Evolutionary conservation across 2,888 invertebrate genomes (phyloP).

Genomic region (Diplolepis rosae): DNA sequence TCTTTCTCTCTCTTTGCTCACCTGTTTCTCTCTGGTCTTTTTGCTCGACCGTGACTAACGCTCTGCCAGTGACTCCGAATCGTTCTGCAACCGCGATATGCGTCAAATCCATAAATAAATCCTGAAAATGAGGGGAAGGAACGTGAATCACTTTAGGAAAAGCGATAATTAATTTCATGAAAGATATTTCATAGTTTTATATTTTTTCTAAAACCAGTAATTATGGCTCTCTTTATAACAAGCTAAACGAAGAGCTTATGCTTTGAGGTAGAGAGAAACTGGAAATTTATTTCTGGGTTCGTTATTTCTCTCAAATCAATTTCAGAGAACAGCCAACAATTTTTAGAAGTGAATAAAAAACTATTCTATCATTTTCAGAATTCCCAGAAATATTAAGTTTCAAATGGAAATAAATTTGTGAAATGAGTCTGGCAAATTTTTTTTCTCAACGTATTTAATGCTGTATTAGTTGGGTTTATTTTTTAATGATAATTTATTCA

Average conservation of each 20-base stretch:
- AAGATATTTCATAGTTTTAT: constrained; percentile 25
- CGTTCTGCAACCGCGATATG: constrained; percentile 29
- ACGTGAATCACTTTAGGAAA: constrained; percentile 30
- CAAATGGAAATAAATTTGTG: background rate
- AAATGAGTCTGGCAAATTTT: no score
- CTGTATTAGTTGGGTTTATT: no score
- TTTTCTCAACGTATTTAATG: no score
- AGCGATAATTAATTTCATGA: constrained; percentile 27
- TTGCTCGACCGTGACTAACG: constrained; percentile 30
- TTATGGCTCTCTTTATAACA: constrained; percentile 12
- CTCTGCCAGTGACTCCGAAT: constrained; percentile 25
- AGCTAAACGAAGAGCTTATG: background rate
- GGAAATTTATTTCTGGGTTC: constrained; percentile 19
- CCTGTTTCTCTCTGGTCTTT: constrained; percentile 27
- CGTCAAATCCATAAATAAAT: constrained; percentile 32
- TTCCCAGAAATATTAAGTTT: background rate
- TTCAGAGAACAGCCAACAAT: background rate
- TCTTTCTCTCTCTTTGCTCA: constrained; percentile 19
- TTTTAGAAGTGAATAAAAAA: background rate
- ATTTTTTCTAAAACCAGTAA: constrained; percentile 11
- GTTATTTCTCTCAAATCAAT: background rate
- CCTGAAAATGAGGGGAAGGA: constrained; percentile 17
- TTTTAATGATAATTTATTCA: no score
- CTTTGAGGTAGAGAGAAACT: background rate
- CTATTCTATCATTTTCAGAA: background rate